Conservation (phyloP, 2,888 invertebrate species). For the Caenorhabditis sp. region DNA sequence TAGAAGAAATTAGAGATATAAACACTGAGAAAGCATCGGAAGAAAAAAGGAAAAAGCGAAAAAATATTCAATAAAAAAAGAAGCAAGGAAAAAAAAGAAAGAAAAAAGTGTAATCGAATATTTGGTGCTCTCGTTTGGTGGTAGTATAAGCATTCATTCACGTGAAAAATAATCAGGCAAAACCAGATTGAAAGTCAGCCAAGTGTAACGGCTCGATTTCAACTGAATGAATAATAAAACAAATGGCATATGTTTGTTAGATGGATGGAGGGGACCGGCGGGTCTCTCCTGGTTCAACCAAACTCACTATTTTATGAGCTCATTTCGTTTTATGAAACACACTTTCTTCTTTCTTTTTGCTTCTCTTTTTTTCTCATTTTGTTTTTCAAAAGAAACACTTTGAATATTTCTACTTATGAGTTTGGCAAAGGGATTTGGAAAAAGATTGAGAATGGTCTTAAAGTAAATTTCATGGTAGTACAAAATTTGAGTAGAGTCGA, state of each 20-base stretch:
- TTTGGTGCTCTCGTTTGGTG: neutral
- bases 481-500: too few relatives aligned
- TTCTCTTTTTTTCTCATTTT: neutral
- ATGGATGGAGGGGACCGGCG: neutral
- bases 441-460: neutral
- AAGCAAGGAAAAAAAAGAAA: slow-evolving; percentile 24
- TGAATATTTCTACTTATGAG: neutral
- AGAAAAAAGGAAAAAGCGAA: slow-evolving; percentile 20
- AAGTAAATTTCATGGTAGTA: too few relatives aligned
- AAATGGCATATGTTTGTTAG: neutral
- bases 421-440: neutral
- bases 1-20: neutral
- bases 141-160: neutral
- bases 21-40: neutral
- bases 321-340: slow-evolving; percentile 1
- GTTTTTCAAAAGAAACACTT: neutral
- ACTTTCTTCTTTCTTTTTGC: neutral
- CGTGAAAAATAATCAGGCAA: neutral
- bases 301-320: slow-evolving; percentile 1
- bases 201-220: neutral
- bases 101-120: slow-evolving; percentile 41
- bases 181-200: neutral
- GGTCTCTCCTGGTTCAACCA: neutral
- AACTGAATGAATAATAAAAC: neutral
- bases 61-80: slow-evolving; percentile 34